Percentiles rank a stretch among this genome's conserved stretches.
phyloP scores from a whole-genome alignment of 2,113 vertebrate species.

The Perccottus glenii region DNA sequence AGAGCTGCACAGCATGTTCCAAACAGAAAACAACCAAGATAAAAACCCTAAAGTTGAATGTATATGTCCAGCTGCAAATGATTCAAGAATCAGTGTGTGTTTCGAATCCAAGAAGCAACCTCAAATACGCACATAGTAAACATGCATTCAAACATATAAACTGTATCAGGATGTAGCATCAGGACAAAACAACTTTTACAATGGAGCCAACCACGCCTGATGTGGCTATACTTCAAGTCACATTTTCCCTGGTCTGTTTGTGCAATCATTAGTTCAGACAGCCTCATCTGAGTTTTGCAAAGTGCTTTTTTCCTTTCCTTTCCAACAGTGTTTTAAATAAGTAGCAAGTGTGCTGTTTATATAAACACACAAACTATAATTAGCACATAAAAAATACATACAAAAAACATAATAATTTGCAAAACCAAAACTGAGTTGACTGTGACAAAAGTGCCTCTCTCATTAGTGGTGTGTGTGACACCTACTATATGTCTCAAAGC shows the following conservation, averaged over 20 bases:
- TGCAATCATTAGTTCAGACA: constrained; percentile 32
- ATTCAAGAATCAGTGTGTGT: constrained; percentile 7
- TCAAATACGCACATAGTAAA: constrained; percentile 36
- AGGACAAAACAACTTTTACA: constrained; percentile 65
- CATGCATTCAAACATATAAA: constrained; percentile 46
- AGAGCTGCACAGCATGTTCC: not conserved
- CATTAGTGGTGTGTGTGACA: constrained; percentile 12
- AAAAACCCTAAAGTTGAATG: not conserved
- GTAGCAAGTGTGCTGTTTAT: not conserved
- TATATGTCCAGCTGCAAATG: constrained; percentile 11
- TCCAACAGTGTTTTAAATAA: not conserved
- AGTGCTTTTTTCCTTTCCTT: not conserved
- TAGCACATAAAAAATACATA: not conserved
- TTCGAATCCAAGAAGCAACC: constrained; percentile 12
- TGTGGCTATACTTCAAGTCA: constrained; percentile 41
- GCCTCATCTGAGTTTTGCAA: not conserved
- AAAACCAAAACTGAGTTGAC: not conserved
- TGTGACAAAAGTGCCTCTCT: constrained; percentile 17
- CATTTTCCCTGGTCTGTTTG: constrained; percentile 51
- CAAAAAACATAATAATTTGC: not conserved
- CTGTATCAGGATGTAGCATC: constrained; percentile 67
- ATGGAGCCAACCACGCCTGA: constrained; percentile 45
- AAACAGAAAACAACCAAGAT: not conserved
- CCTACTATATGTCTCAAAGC: constrained; percentile 16
- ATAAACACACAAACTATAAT: not conserved